Evolutionary conservation across 1,140 invertebrate species (phyloP), one percentile per base, ranked within the genome.

Genomic region (Atta texana): DNA sequence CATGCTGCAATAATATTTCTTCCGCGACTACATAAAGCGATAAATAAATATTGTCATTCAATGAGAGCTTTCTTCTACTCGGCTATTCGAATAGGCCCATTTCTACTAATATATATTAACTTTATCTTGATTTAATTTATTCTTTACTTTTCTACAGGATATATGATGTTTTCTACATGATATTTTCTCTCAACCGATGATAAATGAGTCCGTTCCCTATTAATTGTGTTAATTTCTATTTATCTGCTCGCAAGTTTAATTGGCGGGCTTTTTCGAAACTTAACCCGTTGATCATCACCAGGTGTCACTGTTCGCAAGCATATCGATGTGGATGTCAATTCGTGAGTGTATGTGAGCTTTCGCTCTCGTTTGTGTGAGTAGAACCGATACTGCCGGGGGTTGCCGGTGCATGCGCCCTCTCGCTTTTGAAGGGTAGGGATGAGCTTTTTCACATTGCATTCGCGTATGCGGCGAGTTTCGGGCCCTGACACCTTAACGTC

Each of bases 311-410:
- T 57, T 24, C 64, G 34, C 76, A 18, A n/a, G n/a, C 1, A 34
- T 12, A 16, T 4, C 69, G 12, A 64, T 90, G 76, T 86, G 84
- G 80, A 77, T 74, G 64, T 57, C 44, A 80, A 86, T 85, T 77
- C 24, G 66, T 81, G 87, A 77, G 8, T 55, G 57, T 90, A 63
- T 72, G 76, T 57, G 89, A 81, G 89, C 80, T 88, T 86, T 88
- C 81, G 68, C 69, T 76, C 57, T 87, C 74, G 63, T 80, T 59
- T 75, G 87, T 91, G 87, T 87, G 77, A 64, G 86, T 90, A 75
- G 69, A 91, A 89, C 89, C 89, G 89, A 92, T 92, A 92, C 66
- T 87, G 91, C 88, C 87, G 89, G 76, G 82, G 87, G 86, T 86
- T 68, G 61, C 51, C 44, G 69, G 84, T 82, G 87, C 91, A 91